Evolutionary conservation across 2,113 vertebrate genomes (phyloP).

Genomic region (Syngnathus floridae): DNA sequence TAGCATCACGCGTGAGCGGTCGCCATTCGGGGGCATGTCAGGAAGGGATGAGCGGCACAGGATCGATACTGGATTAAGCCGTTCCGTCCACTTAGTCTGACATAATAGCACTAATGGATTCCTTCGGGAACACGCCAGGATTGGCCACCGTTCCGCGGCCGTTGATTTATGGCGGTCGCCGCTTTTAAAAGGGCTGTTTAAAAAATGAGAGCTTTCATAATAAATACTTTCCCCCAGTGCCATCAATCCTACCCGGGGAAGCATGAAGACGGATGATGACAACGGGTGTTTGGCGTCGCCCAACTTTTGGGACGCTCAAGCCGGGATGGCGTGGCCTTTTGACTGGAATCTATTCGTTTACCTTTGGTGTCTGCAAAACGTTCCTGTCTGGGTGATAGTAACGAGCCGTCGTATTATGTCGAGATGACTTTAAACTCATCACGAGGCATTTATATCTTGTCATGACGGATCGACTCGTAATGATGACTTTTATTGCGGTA

Average conservation of each 20-base stretch:
- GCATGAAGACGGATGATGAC: conserved; percentile 54
- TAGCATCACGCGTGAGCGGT: background rate
- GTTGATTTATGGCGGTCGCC: conserved; percentile 66
- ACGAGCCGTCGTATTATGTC: too few species aligned
- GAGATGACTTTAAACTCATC: too few species aligned
- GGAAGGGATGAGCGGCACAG: background rate
- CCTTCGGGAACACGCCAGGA: conserved; percentile 31
- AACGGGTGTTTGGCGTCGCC: background rate
- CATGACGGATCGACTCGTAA: too few species aligned
- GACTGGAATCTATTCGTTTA: background rate
- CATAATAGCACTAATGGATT: conserved; percentile 62
- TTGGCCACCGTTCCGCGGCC: conserved; percentile 28
- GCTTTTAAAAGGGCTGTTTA: conserved; percentile 58
- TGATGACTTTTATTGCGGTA: too few species aligned
- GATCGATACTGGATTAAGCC: conserved; percentile 62
- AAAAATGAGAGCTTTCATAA: conserved; percentile 73
- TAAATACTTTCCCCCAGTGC: conserved; percentile 66
- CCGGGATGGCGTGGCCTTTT: background rate
- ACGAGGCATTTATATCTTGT: too few species aligned
- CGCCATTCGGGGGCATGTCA: background rate
- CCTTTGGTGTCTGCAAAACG: too few species aligned
- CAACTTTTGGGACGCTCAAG: background rate
- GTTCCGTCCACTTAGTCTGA: conserved; percentile 63
- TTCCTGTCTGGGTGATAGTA: too few species aligned
- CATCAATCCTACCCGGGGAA: conserved; percentile 65